phyloP scores from a whole-genome alignment of 1,140 invertebrate species.

The Pinna nobilis region DNA sequence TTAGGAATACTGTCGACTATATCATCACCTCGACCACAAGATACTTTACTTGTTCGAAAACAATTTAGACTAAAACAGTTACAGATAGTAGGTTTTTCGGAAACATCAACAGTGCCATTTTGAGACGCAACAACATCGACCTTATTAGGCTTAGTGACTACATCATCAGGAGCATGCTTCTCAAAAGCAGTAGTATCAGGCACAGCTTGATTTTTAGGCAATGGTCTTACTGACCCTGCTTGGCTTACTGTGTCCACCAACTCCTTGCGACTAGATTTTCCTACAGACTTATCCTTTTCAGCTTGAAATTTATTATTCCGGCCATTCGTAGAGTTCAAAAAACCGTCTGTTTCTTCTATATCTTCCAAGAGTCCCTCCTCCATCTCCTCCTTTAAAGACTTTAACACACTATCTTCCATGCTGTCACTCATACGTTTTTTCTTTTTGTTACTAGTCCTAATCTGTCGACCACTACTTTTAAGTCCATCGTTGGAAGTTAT shows the following conservation, averaged over 20 bases:
- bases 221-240: conserved; percentile 36
- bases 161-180: background rate
- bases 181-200: conserved; percentile 22
- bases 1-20: conserved; percentile 19
- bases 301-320: no score
- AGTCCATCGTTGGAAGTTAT: conserved; percentile 31
- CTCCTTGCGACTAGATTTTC: background rate
- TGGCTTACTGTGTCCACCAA: conserved; percentile 12
- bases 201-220: conserved; percentile 14
- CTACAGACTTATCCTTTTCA: no score
- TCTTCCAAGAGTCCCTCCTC: conserved; percentile 63
- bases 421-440: conserved; percentile 60
- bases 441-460: conserved; percentile 48
- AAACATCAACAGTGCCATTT: background rate
- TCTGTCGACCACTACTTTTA: conserved; percentile 27
- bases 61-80: conserved; percentile 11
- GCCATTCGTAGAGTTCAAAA: conserved; percentile 5
- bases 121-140: conserved; percentile 7
- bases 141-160: conserved; percentile 5
- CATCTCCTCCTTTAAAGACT: conserved; percentile 61
- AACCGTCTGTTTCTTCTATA: conserved; percentile 49
- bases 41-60: conserved; percentile 19
- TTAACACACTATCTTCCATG: conserved; percentile 55
- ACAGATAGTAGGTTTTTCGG: conserved; percentile 28
- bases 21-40: conserved; percentile 16